Evolutionary conservation across 2,888 invertebrate species (phyloP).

Genomic region (Argyresthia albistria): DNA sequence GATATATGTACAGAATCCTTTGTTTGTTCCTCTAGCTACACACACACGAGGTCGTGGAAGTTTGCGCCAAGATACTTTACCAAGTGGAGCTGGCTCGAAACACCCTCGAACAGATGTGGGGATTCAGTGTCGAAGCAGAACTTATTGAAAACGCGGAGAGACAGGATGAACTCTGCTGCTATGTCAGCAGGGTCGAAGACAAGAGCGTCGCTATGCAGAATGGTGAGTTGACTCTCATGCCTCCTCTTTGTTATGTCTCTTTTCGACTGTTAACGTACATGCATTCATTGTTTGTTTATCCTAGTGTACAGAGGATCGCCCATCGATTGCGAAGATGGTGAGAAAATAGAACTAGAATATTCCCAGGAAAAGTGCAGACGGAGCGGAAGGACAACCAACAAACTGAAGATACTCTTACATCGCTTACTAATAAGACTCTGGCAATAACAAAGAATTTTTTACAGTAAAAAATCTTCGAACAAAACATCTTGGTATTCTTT

Average conservation of each 20-base stretch:
- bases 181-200: slow-evolving; percentile 96
- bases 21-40: slow-evolving; percentile 74
- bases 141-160: slow-evolving; percentile 95
- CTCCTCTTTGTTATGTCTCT: background rate
- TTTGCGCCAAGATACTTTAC: slow-evolving; percentile 96
- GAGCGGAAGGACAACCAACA: background rate
- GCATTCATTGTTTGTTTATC: background rate
- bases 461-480: background rate
- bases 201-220: slow-evolving; percentile 97
- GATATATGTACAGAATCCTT: too few species aligned
- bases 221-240: slow-evolving; percentile 71
- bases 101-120: slow-evolving; percentile 96
- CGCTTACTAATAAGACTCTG: background rate
- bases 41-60: slow-evolving; percentile 95
- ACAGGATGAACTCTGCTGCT: slow-evolving; percentile 97
- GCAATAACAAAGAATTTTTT: background rate
- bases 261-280: too few species aligned
- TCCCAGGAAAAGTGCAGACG: too few species aligned
- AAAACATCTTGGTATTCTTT: slow-evolving; percentile 2
- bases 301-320: too few species aligned
- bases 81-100: slow-evolving; percentile 94
- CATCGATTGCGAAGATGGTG: too few species aligned
- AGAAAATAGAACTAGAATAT: too few species aligned
- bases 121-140: slow-evolving; percentile 97
- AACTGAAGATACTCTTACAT: too few species aligned